These are phyloP conservation scores for Drosophila willistoni DNA, from an alignment of 1,140 invertebrate species.

Conservation along the genomic window DNA sequence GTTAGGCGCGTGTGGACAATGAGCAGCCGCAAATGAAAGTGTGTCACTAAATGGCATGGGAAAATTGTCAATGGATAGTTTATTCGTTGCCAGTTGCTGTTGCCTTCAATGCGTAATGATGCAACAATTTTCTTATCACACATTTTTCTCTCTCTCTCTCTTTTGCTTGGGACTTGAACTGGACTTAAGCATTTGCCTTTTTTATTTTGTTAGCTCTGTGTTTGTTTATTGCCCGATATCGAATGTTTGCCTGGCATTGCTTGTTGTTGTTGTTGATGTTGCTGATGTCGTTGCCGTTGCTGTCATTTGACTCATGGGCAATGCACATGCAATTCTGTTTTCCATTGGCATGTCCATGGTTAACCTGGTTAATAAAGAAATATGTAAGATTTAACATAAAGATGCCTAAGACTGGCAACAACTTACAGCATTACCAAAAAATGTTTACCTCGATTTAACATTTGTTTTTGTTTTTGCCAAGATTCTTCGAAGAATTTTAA, in stretches of 20 bases:
- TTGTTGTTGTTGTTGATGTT: conserved; percentile 12
- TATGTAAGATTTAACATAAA: background rate
- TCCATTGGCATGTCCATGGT: background rate
- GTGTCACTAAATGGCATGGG: conserved; percentile 72
- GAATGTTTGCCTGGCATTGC: conserved; percentile 33
- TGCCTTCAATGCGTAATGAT: conserved; percentile 65
- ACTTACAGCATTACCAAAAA: no score
- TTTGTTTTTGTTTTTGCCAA: no score
- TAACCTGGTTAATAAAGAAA: conserved; percentile 1
- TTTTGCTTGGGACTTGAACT: conserved; percentile 5
- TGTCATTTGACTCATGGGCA: conserved; percentile 32
- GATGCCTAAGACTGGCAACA: background rate
- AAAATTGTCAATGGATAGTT: conserved; percentile 70
- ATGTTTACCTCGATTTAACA: no score
- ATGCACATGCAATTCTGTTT: conserved; percentile 18
- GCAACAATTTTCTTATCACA: conserved; percentile 79
- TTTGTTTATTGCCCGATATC: conserved; percentile 45
- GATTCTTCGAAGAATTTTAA: no score
- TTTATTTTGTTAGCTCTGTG: conserved; percentile 30
- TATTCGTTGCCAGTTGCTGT: conserved; percentile 9
- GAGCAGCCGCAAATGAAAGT: conserved; percentile 58
- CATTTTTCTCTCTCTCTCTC: conserved; percentile 31
- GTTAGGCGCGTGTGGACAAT: conserved; percentile 70
- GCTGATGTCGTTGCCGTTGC: conserved; percentile 3
- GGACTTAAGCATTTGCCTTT: conserved; percentile 6